Evolutionary conservation across 2,797 vertebrate species (phyloP), one percentile per base, ranked within the genome.

Genomic region (Leucoraja ocellata): DNA sequence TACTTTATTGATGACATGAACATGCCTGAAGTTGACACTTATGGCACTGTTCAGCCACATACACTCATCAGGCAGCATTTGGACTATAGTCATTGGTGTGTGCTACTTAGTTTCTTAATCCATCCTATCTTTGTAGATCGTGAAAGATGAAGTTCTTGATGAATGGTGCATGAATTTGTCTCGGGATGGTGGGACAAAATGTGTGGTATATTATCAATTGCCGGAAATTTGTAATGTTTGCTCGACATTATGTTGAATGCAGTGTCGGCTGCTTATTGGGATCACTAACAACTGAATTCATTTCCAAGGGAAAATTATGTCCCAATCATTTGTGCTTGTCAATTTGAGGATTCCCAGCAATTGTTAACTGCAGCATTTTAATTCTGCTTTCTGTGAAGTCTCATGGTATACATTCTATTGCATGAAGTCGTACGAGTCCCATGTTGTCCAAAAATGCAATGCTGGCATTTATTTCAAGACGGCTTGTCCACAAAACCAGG

Each of bases 1-100:
- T 99, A 98, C 95, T 99, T 99, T 95, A 97, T 99, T 0, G 98
- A 99, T 3, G 98, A 99, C 94, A 97, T 99, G 96, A 99, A 99
- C 95, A 98, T 98, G 98, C 98, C 98, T 0, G 96, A 98, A 94
- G 98, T 99, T 95, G 99, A 99, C 0, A 93, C 96, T 0, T 99
- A 98, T 0, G 98, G 98, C 65, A 99, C 99, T 0, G 98, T 98
- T 94, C 98, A 99, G 94, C 98, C 99, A 0, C 99, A 99, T 95
- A 99, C 99, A 0, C 95, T 99, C 79, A 97, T 99, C 95, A 97
- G 98, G 71, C 99, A 99, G 94, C 98, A 99, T 95, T 96, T 99
- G 96, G 98, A 99, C 96, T 99, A 99, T 0, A 96, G 96, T 65
- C 98, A 99, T 95, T 99, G 98, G 98, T 99, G 94, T 84, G 95